These are phyloP conservation scores for Serranus cabrilla DNA, from an alignment of 2,797 vertebrate species.

Conservation along the genomic window DNA sequence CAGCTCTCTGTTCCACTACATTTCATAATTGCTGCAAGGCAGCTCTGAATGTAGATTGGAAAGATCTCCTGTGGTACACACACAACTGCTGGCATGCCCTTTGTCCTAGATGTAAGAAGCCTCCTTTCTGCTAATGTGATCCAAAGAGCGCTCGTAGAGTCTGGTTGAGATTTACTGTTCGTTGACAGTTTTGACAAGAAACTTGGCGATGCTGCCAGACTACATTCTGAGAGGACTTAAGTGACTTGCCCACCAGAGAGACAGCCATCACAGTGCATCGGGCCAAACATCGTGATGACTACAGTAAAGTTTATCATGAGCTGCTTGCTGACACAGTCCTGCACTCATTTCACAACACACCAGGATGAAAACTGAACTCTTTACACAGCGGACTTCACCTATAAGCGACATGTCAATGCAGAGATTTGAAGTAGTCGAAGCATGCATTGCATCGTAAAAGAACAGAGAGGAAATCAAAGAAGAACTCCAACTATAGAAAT, in stretches of 20 bases:
- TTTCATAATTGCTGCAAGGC: constrained; percentile 70
- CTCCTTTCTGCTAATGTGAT: constrained; percentile 39
- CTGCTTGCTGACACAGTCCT: neutral
- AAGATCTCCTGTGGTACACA: constrained; percentile 44
- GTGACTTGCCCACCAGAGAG: constrained; percentile 47
- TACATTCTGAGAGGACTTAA: constrained; percentile 75
- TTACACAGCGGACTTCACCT: neutral
- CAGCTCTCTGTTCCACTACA: constrained; percentile 57
- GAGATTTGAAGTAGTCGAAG: constrained; percentile 21
- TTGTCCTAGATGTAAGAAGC: constrained; percentile 62
- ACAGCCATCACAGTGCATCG: constrained; percentile 43
- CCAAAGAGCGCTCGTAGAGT: constrained; percentile 36
- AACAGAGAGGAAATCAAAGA: constrained; percentile 56
- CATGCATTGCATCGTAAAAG: constrained; percentile 38
- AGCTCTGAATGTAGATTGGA: constrained; percentile 46
- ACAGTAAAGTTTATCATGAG: constrained; percentile 32
- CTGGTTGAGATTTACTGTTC: constrained; percentile 37
- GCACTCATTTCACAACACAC: constrained; percentile 17
- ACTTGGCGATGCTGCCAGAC: constrained; percentile 82
- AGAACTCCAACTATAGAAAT: constrained; percentile 40
- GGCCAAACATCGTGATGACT: constrained; percentile 37
- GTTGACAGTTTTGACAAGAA: constrained; percentile 82
- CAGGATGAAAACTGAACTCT: constrained; percentile 2
- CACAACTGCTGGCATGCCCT: constrained; percentile 33
- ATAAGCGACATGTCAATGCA: constrained; percentile 1